phyloP scores from a whole-genome alignment of 1,140 invertebrate species.

The Drosophila sulfurigaster region DNA sequence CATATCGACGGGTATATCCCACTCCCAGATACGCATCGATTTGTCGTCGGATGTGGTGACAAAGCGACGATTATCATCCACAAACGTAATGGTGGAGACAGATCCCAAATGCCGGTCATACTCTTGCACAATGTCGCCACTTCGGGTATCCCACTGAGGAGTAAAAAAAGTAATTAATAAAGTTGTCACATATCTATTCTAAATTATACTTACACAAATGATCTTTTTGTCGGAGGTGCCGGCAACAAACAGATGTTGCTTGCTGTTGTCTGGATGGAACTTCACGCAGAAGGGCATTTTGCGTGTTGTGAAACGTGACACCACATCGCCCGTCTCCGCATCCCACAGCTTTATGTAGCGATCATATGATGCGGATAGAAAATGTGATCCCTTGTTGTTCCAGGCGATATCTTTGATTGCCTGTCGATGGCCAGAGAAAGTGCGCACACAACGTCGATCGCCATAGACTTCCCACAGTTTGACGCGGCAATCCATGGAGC shows the following conservation, averaged over 20 bases:
- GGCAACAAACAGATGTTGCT: conserved; percentile 98
- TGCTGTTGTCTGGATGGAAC: conserved; percentile 98
- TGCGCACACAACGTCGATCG: conserved; percentile 96
- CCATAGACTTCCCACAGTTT: conserved; percentile 99
- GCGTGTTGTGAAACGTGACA: conserved; percentile 96
- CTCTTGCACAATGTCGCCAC: conserved; percentile 98
- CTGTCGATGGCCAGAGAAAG: conserved; percentile 98
- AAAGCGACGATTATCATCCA: conserved; percentile 98
- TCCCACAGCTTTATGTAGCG: conserved; percentile 99
- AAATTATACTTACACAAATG: conserved; percentile 92
- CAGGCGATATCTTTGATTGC: conserved; percentile 98
- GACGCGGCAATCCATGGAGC: conserved; percentile 98
- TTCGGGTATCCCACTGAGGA: conserved; percentile 96
- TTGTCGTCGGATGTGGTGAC: conserved; percentile 99
- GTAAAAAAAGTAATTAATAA: conserved; percentile 35
- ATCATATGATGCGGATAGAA: conserved; percentile 97
- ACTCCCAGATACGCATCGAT: conserved; percentile 99
- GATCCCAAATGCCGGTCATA: conserved; percentile 99
- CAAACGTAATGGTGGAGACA: conserved; percentile 99
- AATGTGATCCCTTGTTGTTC: conserved; percentile 96
- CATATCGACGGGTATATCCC: conserved; percentile 99
- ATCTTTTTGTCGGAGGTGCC: conserved; percentile 99
- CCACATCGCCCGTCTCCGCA: conserved; percentile 97
- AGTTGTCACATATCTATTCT: background rate
- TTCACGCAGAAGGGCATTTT: conserved; percentile 99